Evolutionary conservation across 2,113 vertebrate genomes (phyloP), one percentile per base, ranked within the genome.

Genomic region (Spilogale gracilis): DNA sequence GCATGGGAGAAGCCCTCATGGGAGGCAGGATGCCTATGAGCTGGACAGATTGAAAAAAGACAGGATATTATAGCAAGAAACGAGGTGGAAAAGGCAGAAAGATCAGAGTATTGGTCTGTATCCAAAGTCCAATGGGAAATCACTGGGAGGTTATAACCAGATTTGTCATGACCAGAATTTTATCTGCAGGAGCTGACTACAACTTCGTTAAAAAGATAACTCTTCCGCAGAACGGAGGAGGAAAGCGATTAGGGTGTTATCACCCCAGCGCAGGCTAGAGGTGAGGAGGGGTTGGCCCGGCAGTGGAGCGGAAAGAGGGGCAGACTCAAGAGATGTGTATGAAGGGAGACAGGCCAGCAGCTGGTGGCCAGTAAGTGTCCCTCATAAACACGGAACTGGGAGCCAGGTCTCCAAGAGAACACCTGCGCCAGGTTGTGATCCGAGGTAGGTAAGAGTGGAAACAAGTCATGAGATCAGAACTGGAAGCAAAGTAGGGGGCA

Each of bases 181-280:
- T 71, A 48, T 12, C 85, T 91, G 27, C 30, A 90, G 92, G 63
- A 69, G 43, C 58, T 43, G 86, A 69, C 56, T 80, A 50, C 50
- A 38, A 38, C 86, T n/a, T 95, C 93, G 63, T 71, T 89, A 50
- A 83, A 63, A 58, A 88, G 61, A 82, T 61, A 65, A 43, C 30
- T 73, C 16, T 90, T 58, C 52, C 3, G 17, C 48, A 80, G 54
- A 27, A 27, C 4, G 76, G 60, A 73, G 23, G 50, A n/a, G 56
- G 84, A 63, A 60, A 8, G 12, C n/a, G 14, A 0, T 50, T 67
- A 71, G 52, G 52, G 76, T 16, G 56, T 27, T 48, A 58, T 18
- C 16, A 1, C 54, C 20, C 32, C 2, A 2, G 74, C 2, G 0
- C 30, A 30, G 74, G 38, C 4, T 7, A 67, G 58, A 18, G 27